Base-by-base conservation (phyloP, 1,140 invertebrate genomes). In the Sycophila sp. region DNA sequence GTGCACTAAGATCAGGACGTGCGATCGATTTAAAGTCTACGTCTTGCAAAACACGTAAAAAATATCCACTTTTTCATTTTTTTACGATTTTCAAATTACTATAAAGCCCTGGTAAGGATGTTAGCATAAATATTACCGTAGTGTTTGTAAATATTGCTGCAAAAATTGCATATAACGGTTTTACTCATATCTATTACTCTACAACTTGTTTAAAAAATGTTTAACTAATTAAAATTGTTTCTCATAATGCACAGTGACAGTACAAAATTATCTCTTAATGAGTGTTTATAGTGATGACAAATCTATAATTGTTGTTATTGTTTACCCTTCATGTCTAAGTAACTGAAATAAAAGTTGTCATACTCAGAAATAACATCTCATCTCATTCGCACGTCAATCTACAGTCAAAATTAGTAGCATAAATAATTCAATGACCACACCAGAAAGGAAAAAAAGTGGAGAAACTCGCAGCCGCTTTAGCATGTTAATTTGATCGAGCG, bases 281-380 rank as follows among this genome's bases (percentile, higher is more conserved):
- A 13, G 4, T 64, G 10, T 58, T 67, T 45, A 34, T 59, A 49
- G 11, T 17, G 22, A n/a, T 42, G 32, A n/a, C 2, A 53, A 32
- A 49, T 40, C 8, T 62, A 24, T 69, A 6, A 42, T 53, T 62
- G 45, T 69, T 69, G 30, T 59, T 19, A 42, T 51, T 38, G 40
- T 45, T 58, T 66, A 53, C 5, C n/a, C 8, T 0, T 53, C 8
- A 34, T 11, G 10, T 56, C 6, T 55, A 7, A 34, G 22, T 17
- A n/a, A 22, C 32, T n/a, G 22, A 34, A 56, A 56, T 56, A 36
- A 56, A 56, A 36, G 15, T 56, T 36, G 15, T 36, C 15, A 32
- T 56, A 36, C 28, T 32, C 17, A 19, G n/a, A 32, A 53, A n/a
- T n/a, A n/a, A n/a, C n/a, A n/a, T n/a, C n/a, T n/a, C n/a, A n/a